Percentiles rank a stretch among this genome's conserved stretches.
phyloP scores from a whole-genome alignment of 2,797 vertebrate species.

The Cyclopterus lumpus region DNA sequence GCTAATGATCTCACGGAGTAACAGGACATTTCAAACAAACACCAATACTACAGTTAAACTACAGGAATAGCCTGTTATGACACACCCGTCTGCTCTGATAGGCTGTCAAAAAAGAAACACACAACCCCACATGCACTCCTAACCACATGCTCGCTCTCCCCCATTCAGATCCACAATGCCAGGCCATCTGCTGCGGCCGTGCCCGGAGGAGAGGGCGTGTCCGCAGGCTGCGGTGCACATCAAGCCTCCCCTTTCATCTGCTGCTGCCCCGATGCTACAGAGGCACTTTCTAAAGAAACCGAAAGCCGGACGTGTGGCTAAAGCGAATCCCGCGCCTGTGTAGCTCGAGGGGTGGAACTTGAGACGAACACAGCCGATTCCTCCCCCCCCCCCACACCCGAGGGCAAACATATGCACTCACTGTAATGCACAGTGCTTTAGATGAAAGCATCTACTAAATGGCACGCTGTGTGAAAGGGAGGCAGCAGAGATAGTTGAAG shows the following conservation, averaged over 20 bases:
- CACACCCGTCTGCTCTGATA: conserved; percentile 14
- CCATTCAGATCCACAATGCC: conserved; percentile 46
- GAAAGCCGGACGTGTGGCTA: conserved; percentile 32
- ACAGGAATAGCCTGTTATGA: conserved; percentile 6
- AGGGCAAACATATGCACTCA: conserved; percentile 46
- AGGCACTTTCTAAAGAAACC: conserved; percentile 19
- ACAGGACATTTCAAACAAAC: conserved; percentile 18
- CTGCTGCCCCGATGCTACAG: conserved; percentile 40
- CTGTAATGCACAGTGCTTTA: conserved; percentile 26
- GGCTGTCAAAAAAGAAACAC: conserved; percentile 23
- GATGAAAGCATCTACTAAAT: conserved; percentile 22
- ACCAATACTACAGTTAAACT: conserved; percentile 14
- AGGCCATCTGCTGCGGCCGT: conserved; percentile 69
- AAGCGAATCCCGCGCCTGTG: conserved; percentile 32
- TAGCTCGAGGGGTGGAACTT: conserved; percentile 8
- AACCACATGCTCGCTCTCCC: conserved; percentile 43
- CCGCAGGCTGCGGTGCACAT: conserved; percentile 65
- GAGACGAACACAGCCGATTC: conserved; percentile 27
- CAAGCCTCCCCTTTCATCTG: conserved; percentile 53
- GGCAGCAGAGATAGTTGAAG: background rate
- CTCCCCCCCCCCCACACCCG: too few relatives aligned
- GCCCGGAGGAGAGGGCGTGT: conserved; percentile 62
- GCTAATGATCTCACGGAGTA: conserved; percentile 17
- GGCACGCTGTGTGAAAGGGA: conserved; percentile 7
- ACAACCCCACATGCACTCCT: conserved; percentile 18